phyloP scores from a whole-genome alignment of 2,113 vertebrate genomes.

The Amia ocellicauda region DNA sequence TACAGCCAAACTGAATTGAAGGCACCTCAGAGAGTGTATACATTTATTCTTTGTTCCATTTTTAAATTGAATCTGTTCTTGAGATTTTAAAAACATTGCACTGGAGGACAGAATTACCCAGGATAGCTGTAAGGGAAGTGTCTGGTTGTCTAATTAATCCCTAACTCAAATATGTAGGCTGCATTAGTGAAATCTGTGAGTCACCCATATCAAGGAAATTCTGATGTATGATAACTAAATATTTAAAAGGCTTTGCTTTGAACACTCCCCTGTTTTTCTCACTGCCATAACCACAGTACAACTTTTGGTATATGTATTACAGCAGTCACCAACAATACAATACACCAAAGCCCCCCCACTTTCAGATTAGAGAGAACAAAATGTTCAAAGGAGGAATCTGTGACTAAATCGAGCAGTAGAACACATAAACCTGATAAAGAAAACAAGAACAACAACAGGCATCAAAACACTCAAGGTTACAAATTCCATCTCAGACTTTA shows the following conservation, averaged over 20 bases:
- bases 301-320: too few relatives aligned
- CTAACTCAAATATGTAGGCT: neutral
- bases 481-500: neutral
- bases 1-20: too few relatives aligned
- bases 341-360: too few relatives aligned
- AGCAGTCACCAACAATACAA: neutral
- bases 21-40: too few relatives aligned
- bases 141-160: neutral
- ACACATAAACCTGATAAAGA: neutral
- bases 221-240: conserved; percentile 7
- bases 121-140: neutral
- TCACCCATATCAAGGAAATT: neutral
- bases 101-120: neutral
- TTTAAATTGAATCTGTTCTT: neutral
- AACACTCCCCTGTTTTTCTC: neutral
- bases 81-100: neutral
- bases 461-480: neutral
- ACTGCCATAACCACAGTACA: neutral
- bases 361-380: too few relatives aligned
- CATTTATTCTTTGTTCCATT: too few relatives aligned
- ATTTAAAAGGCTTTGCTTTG: neutral
- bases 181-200: neutral
- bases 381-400: too few relatives aligned
- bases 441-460: neutral
- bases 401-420: neutral